Evolutionary conservation across 1,140 invertebrate species (phyloP).

Genomic region (Solenopsis fugax): DNA sequence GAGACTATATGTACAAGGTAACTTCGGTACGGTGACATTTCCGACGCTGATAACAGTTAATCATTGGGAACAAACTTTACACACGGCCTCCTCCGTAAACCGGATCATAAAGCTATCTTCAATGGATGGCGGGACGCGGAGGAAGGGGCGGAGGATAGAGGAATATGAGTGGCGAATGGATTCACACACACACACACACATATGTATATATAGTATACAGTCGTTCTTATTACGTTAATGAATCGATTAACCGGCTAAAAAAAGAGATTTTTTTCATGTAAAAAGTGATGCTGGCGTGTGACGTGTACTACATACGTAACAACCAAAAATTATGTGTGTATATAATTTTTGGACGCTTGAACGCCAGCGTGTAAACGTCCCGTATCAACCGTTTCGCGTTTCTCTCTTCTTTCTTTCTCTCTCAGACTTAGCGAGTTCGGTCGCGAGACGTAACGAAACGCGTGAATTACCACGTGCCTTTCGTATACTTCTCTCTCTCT

Average conservation of each 20-base stretch:
- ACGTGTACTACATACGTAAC: conserved; percentile 39
- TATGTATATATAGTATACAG: conserved; percentile 57
- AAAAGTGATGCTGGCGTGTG: conserved; percentile 63
- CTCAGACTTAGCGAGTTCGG: conserved; percentile 6
- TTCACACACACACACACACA: background rate
- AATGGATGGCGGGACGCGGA: background rate
- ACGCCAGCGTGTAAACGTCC: conserved; percentile 38
- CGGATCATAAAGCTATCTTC: conserved; percentile 64
- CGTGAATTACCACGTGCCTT: conserved; percentile 28
- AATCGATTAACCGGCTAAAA: conserved; percentile 60
- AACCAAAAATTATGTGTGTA: conserved; percentile 24
- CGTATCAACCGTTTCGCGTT: conserved; percentile 5
- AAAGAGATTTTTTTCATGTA: conserved; percentile 65
- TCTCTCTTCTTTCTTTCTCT: background rate
- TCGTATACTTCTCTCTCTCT: conserved; percentile 5
- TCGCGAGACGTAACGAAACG: conserved; percentile 26
- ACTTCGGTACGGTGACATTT: conserved; percentile 56
- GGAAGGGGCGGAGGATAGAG: too few species aligned
- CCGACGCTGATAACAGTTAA: conserved; percentile 62
- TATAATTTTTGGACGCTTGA: conserved; percentile 34
- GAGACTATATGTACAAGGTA: conserved; percentile 72
- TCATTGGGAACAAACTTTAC: conserved; percentile 69
- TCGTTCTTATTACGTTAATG: conserved; percentile 63
- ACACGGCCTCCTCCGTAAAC: conserved; percentile 57
- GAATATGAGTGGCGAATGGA: conserved; percentile 23